These are phyloP conservation scores for Hippocampus comes DNA, from an alignment of 2,113 vertebrate species.

Conservation along the genomic window DNA sequence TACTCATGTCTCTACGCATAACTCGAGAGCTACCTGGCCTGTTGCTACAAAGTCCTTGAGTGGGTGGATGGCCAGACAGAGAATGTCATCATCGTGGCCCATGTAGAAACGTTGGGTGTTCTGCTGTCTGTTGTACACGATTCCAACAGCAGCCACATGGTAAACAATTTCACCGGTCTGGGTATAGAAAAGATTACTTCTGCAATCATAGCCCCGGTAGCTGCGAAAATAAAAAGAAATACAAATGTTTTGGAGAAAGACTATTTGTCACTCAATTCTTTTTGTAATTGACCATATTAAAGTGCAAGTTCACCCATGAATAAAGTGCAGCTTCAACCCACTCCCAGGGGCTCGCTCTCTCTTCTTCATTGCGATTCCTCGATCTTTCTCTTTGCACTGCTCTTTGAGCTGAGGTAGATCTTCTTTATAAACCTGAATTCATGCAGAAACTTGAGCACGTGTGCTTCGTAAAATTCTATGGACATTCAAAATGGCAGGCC, in stretches of 20 bases:
- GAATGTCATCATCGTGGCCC: conserved; percentile 94
- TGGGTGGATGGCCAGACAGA: conserved; percentile 93
- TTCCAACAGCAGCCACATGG: conserved; percentile 93
- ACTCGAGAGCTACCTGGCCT: conserved; percentile 81
- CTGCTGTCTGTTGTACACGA: conserved; percentile 96
- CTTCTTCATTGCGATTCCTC: conserved; percentile 85
- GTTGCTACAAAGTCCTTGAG: conserved; percentile 96
- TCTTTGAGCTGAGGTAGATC: conserved; percentile 99
- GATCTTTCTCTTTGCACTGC: conserved; percentile 93
- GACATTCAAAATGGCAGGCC: not conserved
- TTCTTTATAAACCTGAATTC: conserved; percentile 95
- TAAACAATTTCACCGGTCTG: conserved; percentile 97
- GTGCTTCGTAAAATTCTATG: not conserved
- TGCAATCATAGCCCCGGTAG: conserved; percentile 95
- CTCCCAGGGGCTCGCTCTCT: conserved; percentile 84
- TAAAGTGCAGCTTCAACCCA: conserved; percentile 90
- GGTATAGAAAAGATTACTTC: conserved; percentile 97
- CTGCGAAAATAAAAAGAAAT: conserved; percentile 61
- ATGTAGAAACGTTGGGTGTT: conserved; percentile 96
- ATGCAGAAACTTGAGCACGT: not conserved
- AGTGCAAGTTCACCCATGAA: conserved; percentile 81
- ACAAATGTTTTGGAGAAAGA: not conserved
- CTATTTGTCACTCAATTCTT: not conserved
- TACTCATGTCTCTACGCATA: not conserved
- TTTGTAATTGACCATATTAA: not conserved